Conservation (phyloP, 2,797 vertebrate genomes). For the Syndactyla subalaris region DNA sequence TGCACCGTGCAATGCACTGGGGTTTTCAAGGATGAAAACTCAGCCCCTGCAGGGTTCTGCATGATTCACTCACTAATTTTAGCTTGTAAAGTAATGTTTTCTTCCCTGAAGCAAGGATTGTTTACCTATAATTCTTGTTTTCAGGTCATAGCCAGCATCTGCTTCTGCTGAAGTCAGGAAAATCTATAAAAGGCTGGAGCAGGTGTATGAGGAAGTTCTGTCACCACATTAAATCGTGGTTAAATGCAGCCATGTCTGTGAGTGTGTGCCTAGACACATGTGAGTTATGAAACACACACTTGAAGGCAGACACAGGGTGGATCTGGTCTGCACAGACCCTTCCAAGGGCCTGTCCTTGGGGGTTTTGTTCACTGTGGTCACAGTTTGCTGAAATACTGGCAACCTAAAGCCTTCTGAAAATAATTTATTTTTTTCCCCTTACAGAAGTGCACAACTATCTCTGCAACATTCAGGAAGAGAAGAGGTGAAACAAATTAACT, state of each 20-base stretch:
- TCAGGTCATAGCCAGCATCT: not conserved
- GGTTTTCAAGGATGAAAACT: not conserved
- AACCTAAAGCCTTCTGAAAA: not conserved
- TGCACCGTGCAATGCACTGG: not conserved
- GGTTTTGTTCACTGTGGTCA: not conserved
- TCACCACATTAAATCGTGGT: not conserved
- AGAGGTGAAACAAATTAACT: not conserved
- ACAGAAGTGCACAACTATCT: not conserved
- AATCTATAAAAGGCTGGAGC: not conserved
- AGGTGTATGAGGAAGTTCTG: not conserved
- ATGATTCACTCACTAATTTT: not conserved
- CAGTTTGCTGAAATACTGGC: not conserved
- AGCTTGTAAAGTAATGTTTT: not conserved
- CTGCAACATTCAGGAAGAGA: not conserved
- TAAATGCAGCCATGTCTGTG: not conserved
- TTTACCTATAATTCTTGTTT: not conserved
- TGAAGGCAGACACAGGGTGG: not conserved
- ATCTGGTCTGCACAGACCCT: not conserved
- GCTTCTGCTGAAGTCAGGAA: not conserved
- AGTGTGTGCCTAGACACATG: fast-evolving
- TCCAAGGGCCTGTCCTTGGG: not conserved
- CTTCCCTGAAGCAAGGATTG: not conserved
- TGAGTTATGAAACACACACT: not conserved
- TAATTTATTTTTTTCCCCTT: not conserved
- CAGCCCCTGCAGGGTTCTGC: not conserved